A percentile compares a stretch with the other conserved stretches of the same genome.
These are phyloP conservation scores for Hyles vespertilio DNA, from an alignment of 1,140 invertebrate genomes.

Conservation along the genomic window DNA sequence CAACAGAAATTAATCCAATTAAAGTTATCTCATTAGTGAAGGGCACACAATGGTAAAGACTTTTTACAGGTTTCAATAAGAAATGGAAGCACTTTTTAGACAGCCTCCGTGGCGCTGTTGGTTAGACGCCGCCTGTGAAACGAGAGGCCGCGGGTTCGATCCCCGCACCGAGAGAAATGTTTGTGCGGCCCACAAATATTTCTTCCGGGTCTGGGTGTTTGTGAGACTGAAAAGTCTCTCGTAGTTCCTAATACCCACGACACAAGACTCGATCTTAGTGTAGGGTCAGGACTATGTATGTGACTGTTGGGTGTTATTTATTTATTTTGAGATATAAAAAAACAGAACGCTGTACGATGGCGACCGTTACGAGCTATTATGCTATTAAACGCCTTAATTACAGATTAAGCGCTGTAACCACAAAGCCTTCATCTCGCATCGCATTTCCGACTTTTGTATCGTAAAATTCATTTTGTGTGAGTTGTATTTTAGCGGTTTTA, in stretches of 20 bases:
- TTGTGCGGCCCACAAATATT: no score
- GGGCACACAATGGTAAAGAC: conserved; percentile 32
- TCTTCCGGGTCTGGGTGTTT: no score
- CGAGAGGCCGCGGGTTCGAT: no score
- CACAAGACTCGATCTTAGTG: no score
- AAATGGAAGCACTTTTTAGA: conserved; percentile 36
- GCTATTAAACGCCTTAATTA: conserved; percentile 66
- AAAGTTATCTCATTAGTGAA: conserved; percentile 11
- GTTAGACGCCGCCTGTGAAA: no score
- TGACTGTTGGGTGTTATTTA: no score
- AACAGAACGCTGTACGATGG: conserved; percentile 55
- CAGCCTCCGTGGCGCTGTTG: no score
- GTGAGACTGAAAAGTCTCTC: no score
- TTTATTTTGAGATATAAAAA: conserved; percentile 36
- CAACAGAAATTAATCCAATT: no score
- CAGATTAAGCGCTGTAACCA: conserved; percentile 63
- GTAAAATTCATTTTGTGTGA: conserved; percentile 48
- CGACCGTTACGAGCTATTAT: conserved; percentile 65
- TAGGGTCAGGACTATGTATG: no score
- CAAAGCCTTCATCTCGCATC: conserved; percentile 61
- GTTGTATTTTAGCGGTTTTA: conserved; percentile 54
- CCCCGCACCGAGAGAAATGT: no score
- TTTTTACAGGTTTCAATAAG: conserved; percentile 42
- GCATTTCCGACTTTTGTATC: conserved; percentile 58
- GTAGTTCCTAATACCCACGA: no score